Conservation (phyloP, 2,113 vertebrate genomes). For the Rhynchopsitta pachyrhyncha region DNA sequence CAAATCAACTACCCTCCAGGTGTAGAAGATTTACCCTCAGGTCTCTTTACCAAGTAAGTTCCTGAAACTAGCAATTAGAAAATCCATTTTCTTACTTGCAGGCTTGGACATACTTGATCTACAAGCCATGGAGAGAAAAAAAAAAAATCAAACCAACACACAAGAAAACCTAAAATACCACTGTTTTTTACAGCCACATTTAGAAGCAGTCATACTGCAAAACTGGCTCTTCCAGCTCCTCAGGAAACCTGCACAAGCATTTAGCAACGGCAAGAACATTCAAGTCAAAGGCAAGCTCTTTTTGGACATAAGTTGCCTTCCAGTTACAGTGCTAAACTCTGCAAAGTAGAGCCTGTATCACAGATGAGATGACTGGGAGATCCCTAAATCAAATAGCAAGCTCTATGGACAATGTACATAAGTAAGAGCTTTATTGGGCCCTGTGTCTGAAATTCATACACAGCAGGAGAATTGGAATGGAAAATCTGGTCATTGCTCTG, state of each 20-base stretch:
- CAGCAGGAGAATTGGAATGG: background rate
- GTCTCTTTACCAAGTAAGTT: background rate
- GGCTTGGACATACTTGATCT: background rate
- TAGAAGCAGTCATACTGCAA: background rate
- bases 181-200: background rate
- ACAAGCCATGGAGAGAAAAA: background rate
- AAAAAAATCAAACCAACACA: background rate
- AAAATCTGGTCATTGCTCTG: background rate
- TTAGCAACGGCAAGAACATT: background rate
- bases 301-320: background rate
- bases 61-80: background rate
- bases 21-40: background rate
- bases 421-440: background rate
- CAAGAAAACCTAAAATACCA: background rate
- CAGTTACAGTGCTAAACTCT: background rate
- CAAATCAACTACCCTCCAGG: background rate
- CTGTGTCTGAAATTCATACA: background rate
- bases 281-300: conserved; percentile 33
- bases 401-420: background rate
- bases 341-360: background rate
- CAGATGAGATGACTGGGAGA: background rate
- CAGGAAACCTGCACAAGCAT: background rate
- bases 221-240: background rate
- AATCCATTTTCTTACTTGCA: background rate
- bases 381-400: background rate